Conservation (phyloP, 2,888 invertebrate species). For the Drosophila quinaria region DNA sequence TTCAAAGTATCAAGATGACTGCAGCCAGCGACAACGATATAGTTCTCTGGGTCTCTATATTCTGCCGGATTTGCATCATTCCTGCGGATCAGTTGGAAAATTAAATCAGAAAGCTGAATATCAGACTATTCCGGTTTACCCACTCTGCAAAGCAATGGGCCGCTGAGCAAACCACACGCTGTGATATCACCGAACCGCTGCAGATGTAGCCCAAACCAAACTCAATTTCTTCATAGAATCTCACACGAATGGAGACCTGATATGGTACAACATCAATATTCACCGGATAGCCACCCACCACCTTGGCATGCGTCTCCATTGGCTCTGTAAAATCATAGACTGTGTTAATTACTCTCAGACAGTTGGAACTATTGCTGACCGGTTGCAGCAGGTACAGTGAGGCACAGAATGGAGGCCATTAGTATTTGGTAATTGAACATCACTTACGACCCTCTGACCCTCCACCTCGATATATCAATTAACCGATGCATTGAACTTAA, state of each 20-base stretch:
- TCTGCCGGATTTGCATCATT: slow-evolving; percentile 18
- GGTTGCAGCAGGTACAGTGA: background rate
- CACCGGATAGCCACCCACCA: slow-evolving; percentile 55
- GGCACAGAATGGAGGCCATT: background rate
- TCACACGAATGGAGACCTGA: slow-evolving; percentile 57
- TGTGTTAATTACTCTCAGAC: too few relatives aligned
- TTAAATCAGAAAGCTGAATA: background rate
- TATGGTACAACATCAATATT: slow-evolving; percentile 42
- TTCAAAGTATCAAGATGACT: slow-evolving; percentile 8
- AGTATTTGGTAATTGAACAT: slow-evolving; percentile 27
- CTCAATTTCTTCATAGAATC: slow-evolving; percentile 25
- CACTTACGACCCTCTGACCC: background rate
- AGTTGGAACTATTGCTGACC: slow-evolving; percentile 1
- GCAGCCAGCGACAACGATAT: slow-evolving; percentile 55
- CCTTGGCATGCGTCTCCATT: slow-evolving; percentile 40
- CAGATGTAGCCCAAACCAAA: slow-evolving; percentile 59
- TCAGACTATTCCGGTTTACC: background rate
- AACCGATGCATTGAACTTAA: slow-evolving; percentile 21
- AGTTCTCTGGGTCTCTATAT: slow-evolving; percentile 25
- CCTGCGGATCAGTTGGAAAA: slow-evolving; percentile 13
- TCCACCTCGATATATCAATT: background rate
- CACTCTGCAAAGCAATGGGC: slow-evolving; percentile 65
- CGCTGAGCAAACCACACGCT: slow-evolving; percentile 58
- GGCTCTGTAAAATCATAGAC: slow-evolving; percentile 13
- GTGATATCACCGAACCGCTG: slow-evolving; percentile 57